Percentiles rank a stretch among this genome's conserved stretches.
phyloP scores from a whole-genome alignment of 2,113 vertebrate genomes.

The Ascaphus truei region DNA sequence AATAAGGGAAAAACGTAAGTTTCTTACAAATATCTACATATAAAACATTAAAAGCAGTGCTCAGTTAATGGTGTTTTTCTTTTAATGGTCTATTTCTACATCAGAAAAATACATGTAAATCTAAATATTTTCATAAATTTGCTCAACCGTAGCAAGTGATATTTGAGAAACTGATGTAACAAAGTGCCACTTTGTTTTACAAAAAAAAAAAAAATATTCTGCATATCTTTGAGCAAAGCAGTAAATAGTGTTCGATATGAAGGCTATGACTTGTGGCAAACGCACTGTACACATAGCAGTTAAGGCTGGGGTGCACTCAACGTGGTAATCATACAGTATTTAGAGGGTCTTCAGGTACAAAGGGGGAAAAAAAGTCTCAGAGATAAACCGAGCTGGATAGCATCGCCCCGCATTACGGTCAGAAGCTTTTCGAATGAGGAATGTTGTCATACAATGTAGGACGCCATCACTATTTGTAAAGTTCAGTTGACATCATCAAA shows the following conservation, averaged over 20 bases:
- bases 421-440: conserved; percentile 30
- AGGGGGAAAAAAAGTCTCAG: conserved; percentile 33
- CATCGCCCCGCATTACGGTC: conserved; percentile 31
- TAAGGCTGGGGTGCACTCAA: conserved; percentile 60
- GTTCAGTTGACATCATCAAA: background rate
- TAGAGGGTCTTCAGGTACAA: conserved; percentile 38
- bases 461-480: conserved; percentile 8
- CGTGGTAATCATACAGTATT: conserved; percentile 28
- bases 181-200: conserved; percentile 42
- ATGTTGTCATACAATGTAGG: background rate
- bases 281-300: conserved; percentile 47
- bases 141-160: conserved; percentile 58
- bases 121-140: conserved; percentile 48
- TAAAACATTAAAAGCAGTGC: conserved; percentile 66
- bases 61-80: conserved; percentile 44
- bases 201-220: conserved; percentile 43
- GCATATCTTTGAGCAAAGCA: conserved; percentile 40
- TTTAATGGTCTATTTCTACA: conserved; percentile 55
- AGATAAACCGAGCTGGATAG: conserved; percentile 24
- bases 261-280: conserved; percentile 39
- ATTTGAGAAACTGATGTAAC: conserved; percentile 48
- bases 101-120: conserved; percentile 67
- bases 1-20: conserved; percentile 23
- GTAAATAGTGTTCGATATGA: conserved; percentile 40
- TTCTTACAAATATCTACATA: conserved; percentile 53